Conservation (phyloP, 2,888 invertebrate genomes). For the Adela reaumurella region DNA sequence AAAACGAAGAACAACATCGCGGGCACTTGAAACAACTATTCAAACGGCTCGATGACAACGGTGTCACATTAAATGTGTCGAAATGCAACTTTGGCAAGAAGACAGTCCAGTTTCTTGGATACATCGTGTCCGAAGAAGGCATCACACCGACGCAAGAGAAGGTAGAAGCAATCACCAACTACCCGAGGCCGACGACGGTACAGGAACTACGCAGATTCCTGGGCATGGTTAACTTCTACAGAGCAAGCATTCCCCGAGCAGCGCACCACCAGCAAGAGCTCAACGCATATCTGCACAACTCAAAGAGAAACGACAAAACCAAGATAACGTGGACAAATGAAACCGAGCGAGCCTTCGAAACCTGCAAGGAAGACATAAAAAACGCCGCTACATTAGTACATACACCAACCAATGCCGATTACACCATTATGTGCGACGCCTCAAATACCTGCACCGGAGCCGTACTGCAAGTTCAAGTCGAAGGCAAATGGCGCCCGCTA, state of each 20-base stretch:
- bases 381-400: constrained; percentile 5
- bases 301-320: constrained; percentile 14
- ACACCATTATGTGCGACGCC: constrained; percentile 6
- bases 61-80: constrained; percentile 7
- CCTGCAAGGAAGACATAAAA: constrained; percentile 9
- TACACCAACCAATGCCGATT: constrained; percentile 2
- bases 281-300: constrained; percentile 8
- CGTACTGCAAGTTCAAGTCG: constrained; percentile 7
- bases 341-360: constrained; percentile 9
- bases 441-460: constrained; percentile 5
- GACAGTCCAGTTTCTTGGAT: constrained; percentile 11
- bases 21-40: constrained; percentile 5
- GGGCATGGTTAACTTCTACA: constrained; percentile 9
- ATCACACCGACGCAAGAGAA: constrained; percentile 10
- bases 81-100: constrained; percentile 11
- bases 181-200: constrained; percentile 5
- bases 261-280: constrained; percentile 6
- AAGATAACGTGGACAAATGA: constrained; percentile 11
- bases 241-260: constrained; percentile 6
- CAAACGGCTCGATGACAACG: constrained; percentile 4
- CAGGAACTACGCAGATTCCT: constrained; percentile 7
- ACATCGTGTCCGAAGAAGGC: constrained; percentile 10
- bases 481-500: constrained; percentile 8
- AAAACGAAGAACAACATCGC: constrained; percentile 4
- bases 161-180: constrained; percentile 9